phyloP scores from a whole-genome alignment of 2,113 vertebrate genomes.

The Montifringilla adamsi region DNA sequence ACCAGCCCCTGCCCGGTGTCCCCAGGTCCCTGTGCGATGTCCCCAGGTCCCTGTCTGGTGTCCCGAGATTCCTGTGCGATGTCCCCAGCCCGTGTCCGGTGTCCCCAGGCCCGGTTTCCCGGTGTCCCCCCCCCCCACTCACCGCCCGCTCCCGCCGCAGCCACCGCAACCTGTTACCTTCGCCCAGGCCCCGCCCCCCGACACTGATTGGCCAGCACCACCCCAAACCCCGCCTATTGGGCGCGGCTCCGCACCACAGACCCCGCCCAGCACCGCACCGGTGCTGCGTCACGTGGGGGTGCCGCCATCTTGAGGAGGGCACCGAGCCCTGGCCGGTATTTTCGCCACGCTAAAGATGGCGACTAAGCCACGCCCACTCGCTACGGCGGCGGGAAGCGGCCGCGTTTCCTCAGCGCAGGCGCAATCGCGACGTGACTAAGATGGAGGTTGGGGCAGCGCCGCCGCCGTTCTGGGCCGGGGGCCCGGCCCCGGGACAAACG shows the following conservation, averaged over 20 bases:
- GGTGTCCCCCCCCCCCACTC: neutral
- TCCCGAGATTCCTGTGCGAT: neutral
- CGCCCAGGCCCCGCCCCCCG: neutral
- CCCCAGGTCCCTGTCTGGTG: neutral
- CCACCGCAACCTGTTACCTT: neutral
- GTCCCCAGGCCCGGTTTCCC: neutral
- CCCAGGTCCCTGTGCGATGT: neutral
- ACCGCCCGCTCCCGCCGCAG: neutral
- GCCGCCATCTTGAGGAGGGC: neutral
- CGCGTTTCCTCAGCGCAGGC: neutral
- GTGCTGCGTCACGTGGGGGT: neutral
- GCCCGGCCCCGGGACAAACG: neutral
- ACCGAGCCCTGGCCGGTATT: neutral
- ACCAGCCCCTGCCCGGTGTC: neutral
- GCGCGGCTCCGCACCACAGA: rapidly evolving
- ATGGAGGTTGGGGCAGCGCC: neutral
- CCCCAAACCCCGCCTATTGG: neutral
- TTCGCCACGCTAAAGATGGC: neutral
- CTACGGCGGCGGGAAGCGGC: neutral
- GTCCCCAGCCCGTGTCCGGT: neutral
- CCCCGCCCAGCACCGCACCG: neutral
- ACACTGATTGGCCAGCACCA: neutral
- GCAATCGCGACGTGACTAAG: neutral
- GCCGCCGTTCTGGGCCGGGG: neutral
- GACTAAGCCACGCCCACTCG: neutral